Evolutionary conservation across 1,140 invertebrate species (phyloP), one percentile per base, ranked within the genome.

Genomic region (Ptiloglossa arizonensis): DNA sequence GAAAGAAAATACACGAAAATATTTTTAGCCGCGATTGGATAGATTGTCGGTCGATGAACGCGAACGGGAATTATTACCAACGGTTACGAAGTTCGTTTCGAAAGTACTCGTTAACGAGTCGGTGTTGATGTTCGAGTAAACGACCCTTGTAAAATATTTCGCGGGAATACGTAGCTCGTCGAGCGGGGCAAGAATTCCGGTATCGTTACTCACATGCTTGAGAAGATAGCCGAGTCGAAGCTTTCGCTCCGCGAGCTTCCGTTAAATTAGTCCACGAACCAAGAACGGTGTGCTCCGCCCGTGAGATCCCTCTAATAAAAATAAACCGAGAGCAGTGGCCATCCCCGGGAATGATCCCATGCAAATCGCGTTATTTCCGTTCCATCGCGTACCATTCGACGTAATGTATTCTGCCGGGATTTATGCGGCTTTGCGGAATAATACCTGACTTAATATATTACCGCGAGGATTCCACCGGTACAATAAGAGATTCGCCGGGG

Each of bases 361-460:
- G 78, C 78, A 80, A 80, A 80, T 80, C 78, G 72, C 63, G 52
- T 80, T 80, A 80, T 76, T 80, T 66, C 72, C 72, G 56, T 73
- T 41, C 67, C 78, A 76, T 57, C 63, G 78, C 78, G 75, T 75
- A 67, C 74, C 72, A 80, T 75, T 73, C 78, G 63, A 62, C 72
- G 72, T 76, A 80, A 80, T 68, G 78, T 80, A 76, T 80, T 80
- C 78, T 56, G 17, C 15, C 48, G 35, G 72, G 78, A 80, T 80
- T 80, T 80, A 76, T 68, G 63, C 72, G 63, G 78, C 78, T 80
- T 68, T 75, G 24, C 72, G 46, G 72, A 76, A 80, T 80, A 80
- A 80, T 80, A 75, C 78, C 62, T 52, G 78, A 80, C 78, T 80
- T 80, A 76, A 80, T 66, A 80, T 73, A 76, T 80, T 76, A 80